These are phyloP conservation scores for Drosophila lowei DNA, from an alignment of 1,140 invertebrate genomes.

Conservation along the genomic window DNA sequence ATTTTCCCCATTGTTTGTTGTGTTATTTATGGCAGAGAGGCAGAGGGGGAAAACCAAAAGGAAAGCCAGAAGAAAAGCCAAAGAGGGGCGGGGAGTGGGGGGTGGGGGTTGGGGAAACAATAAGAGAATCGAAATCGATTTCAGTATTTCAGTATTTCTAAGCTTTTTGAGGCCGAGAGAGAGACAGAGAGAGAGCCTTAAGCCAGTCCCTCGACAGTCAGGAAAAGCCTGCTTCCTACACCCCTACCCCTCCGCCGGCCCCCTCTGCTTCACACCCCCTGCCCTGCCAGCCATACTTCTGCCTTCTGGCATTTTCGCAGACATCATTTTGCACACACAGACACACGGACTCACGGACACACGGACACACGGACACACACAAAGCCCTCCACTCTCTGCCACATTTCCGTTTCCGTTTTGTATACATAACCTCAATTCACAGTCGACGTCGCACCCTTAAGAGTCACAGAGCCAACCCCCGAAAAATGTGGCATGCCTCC, in stretches of 20 bases:
- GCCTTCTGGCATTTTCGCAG: constrained; percentile 23
- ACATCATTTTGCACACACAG: constrained; percentile 75
- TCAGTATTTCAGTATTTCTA: constrained; percentile 41
- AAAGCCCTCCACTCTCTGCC: constrained; percentile 32
- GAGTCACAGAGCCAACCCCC: constrained; percentile 29
- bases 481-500: not conserved
- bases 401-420: constrained; percentile 80
- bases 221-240: not conserved
- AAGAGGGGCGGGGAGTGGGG: not conserved
- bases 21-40: not conserved
- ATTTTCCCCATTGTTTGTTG: constrained; percentile 20
- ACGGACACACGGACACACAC: too few relatives aligned
- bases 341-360: not conserved
- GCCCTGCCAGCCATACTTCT: constrained; percentile 6
- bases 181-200: constrained; percentile 8
- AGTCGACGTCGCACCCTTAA: constrained; percentile 67
- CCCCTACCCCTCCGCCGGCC: not conserved
- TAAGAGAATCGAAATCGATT: constrained; percentile 45
- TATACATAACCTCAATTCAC: constrained; percentile 81
- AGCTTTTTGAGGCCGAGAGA: constrained; percentile 26
- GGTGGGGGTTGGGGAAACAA: constrained; percentile 5
- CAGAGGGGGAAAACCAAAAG: not conserved
- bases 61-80: not conserved
- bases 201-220: constrained; percentile 22
- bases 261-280: not conserved